Base-by-base conservation (phyloP, 2,113 vertebrate species). In the Craseonycteris thonglongyai region DNA sequence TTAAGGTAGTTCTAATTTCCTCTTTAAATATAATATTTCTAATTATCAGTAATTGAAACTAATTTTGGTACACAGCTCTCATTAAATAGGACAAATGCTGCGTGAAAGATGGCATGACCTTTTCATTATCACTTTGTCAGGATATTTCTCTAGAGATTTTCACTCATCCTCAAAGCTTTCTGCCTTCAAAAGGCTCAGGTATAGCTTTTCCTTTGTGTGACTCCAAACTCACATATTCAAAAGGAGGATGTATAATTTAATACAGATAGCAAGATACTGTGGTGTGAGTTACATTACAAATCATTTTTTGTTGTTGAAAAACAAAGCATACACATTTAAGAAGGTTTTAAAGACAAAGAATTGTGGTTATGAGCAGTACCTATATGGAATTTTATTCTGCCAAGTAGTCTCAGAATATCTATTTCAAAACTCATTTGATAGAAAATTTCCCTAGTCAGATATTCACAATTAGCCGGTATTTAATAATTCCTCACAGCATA, bases 121-220 rank as follows among this genome's bases (percentile, higher is more conserved):
- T 98, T 97, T 80, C 92, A 79, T 97, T 97, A 97, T 45, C 96
- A 90, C 94, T 97, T 97, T 97, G 97, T 97, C 97, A 97, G 93
- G 83, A 86, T 79, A 96, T 96, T 79, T 96, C 91, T 97, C 96
- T 96, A 91, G 95, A 95, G 93, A 71, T 71, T 95, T 93, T 92
- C 96, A 81, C 65, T 96, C 76, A 33, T 12, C 87, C 93, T 14
- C 78, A 91, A 94, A 93, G 72, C 45, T 94, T 65, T 59, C 88
- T 51, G 49, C 58, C 54, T 61, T 15, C 78, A 91, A 94, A 93
- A 71, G 49, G 58, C 54, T 92, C 11, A 42, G 22, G 65, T 81
- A 91, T 51, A 58, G 10, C 40, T 89, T 91, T 18, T 40, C 94
- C 93, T 95, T 91, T 75, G 40, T 59, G 9, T 13, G 21, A 87